Conservation (phyloP, 2,797 vertebrate genomes). For the Myioborus miniatus region DNA sequence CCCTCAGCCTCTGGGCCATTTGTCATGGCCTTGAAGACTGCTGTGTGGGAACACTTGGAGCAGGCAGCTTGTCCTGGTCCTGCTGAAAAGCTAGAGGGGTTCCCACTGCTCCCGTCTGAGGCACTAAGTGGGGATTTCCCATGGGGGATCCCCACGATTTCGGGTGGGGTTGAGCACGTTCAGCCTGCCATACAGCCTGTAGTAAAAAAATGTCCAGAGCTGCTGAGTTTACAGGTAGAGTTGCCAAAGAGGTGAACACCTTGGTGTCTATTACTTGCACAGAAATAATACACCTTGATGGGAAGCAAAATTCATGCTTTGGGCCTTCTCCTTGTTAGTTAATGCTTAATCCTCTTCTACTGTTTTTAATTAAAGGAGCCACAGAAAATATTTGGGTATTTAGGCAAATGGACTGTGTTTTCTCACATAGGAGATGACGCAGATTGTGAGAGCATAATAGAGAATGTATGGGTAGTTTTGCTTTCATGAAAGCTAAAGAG, state of each 20-base stretch:
- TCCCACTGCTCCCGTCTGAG: not conserved
- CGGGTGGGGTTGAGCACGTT: not conserved
- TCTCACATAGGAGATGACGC: not conserved
- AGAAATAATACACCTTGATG: not conserved
- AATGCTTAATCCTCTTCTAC: not conserved
- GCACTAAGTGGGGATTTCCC: not conserved
- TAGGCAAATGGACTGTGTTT: not conserved
- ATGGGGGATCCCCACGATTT: fast-evolving
- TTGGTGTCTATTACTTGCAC: not conserved
- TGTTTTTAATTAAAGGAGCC: not conserved
- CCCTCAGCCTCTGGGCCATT: not conserved
- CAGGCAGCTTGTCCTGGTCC: not conserved
- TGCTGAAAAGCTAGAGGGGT: not conserved
- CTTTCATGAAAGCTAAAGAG: not conserved
- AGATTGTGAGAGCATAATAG: not conserved
- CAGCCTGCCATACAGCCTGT: not conserved
- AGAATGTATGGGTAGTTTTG: not conserved
- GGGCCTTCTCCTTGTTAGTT: not conserved
- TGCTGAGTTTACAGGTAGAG: not conserved
- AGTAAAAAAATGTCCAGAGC: not conserved
- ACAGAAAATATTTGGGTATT: not conserved
- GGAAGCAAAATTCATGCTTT: not conserved
- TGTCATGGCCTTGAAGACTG: not conserved
- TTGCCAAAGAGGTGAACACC: not conserved
- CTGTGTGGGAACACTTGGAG: not conserved